phyloP scores from a whole-genome alignment of 2,888 invertebrate genomes.

The Dynastes tityus region DNA sequence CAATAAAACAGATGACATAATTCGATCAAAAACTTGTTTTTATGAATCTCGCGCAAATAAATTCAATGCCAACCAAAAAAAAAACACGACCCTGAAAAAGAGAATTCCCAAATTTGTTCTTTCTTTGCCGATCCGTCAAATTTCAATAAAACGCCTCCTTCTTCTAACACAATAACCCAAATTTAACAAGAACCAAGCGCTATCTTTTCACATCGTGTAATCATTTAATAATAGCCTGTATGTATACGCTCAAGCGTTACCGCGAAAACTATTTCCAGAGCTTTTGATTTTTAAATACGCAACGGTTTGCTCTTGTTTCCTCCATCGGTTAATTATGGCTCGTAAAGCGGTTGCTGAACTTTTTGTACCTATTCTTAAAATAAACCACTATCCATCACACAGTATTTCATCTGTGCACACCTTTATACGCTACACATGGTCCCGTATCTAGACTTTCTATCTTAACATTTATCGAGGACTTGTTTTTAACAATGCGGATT shows the following conservation, averaged over 20 bases:
- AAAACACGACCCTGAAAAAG: too few relatives aligned
- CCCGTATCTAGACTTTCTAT: too few relatives aligned
- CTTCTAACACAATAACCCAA: too few relatives aligned
- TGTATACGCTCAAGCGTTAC: neutral
- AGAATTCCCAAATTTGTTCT: too few relatives aligned
- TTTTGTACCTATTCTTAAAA: slow-evolving; percentile 29
- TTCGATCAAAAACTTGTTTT: too few relatives aligned
- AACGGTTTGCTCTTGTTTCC: neutral
- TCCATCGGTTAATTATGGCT: slow-evolving; percentile 20
- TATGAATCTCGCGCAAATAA: too few relatives aligned
- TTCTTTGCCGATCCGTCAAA: too few relatives aligned
- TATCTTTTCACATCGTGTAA: neutral
- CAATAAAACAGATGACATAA: neutral
- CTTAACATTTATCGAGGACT: too few relatives aligned
- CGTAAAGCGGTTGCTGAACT: slow-evolving; percentile 43
- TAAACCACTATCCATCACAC: slow-evolving; percentile 20
- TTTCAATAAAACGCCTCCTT: neutral
- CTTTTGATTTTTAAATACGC: slow-evolving; percentile 1
- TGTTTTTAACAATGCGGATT: too few relatives aligned
- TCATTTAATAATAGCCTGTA: neutral
- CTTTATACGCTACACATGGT: neutral
- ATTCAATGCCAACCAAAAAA: too few relatives aligned
- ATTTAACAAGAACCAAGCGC: neutral
- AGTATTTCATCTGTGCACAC: neutral
- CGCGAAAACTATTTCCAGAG: slow-evolving; percentile 16